Conservation (phyloP, 2,888 invertebrate genomes). For the Imbricaverruca yamaguchii region DNA sequence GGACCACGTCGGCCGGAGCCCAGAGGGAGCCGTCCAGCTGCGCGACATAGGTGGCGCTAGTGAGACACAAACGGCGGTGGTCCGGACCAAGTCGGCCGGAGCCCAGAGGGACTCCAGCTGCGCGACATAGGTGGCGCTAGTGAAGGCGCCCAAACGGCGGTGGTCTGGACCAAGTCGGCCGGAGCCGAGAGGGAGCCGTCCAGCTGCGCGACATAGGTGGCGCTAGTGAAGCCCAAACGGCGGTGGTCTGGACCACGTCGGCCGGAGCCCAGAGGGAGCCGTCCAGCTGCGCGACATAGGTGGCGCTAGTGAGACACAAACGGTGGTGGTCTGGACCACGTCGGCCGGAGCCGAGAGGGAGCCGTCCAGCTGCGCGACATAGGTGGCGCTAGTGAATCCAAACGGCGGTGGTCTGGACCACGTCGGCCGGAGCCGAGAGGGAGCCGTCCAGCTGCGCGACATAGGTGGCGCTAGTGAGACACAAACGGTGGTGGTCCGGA, state of each 20-base stretch:
- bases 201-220: neutral
- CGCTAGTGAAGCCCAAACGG: neutral
- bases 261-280: neutral
- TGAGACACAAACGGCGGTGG: neutral
- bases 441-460: neutral
- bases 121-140: no score
- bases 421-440: neutral
- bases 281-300: neutral
- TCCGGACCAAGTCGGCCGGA: neutral
- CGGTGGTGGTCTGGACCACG: slow-evolving; percentile 3
- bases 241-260: slow-evolving; percentile 2
- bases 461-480: neutral
- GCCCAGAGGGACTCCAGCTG: neutral
- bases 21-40: slow-evolving; percentile 3
- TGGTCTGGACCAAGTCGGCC: neutral
- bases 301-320: no score
- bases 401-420: neutral
- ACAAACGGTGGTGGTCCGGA: neutral
- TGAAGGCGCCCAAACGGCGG: neutral
- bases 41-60: neutral
- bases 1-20: neutral
- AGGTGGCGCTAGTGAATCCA: no score
- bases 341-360: neutral
- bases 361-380: neutral
- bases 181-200: neutral